These are phyloP conservation scores for Leptopilina clavipes DNA, from an alignment of 1,140 invertebrate species.

Conservation along the genomic window DNA sequence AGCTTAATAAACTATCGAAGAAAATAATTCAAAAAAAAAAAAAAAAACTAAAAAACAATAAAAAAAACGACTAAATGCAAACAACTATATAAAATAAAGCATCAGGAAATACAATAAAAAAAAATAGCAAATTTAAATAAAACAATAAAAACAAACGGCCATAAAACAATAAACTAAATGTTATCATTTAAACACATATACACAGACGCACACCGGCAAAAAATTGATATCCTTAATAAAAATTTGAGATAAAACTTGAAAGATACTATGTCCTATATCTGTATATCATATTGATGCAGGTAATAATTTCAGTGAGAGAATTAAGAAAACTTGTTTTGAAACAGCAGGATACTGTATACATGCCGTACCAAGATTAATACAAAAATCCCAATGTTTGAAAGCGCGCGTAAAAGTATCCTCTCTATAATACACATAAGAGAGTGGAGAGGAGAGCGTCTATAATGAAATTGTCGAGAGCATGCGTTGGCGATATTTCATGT, in stretches of 20 bases:
- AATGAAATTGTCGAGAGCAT: conserved; percentile 61
- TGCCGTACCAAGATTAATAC: neutral
- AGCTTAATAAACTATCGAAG: no score
- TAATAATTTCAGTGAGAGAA: conserved; percentile 14
- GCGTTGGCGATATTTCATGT: conserved; percentile 59
- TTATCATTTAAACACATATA: neutral
- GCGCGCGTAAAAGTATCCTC: conserved; percentile 14
- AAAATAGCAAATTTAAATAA: no score
- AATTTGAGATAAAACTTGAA: neutral
- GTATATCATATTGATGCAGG: conserved; percentile 8
- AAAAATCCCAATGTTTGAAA: conserved; percentile 13
- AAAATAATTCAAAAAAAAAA: no score
- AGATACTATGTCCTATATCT: neutral
- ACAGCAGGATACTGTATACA: conserved; percentile 4
- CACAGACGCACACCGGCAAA: neutral
- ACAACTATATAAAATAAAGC: no score
- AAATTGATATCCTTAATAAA: conserved; percentile 9
- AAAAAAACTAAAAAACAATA: no score
- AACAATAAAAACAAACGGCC: no score
- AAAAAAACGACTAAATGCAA: no score
- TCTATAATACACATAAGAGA: neutral
- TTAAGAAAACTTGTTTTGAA: conserved; percentile 12
- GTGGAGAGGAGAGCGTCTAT: conserved; percentile 35
- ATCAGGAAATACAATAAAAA: no score
- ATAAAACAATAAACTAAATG: no score